Conservation (phyloP, 2,888 invertebrate species). For the Allolobophora icterica region DNA sequence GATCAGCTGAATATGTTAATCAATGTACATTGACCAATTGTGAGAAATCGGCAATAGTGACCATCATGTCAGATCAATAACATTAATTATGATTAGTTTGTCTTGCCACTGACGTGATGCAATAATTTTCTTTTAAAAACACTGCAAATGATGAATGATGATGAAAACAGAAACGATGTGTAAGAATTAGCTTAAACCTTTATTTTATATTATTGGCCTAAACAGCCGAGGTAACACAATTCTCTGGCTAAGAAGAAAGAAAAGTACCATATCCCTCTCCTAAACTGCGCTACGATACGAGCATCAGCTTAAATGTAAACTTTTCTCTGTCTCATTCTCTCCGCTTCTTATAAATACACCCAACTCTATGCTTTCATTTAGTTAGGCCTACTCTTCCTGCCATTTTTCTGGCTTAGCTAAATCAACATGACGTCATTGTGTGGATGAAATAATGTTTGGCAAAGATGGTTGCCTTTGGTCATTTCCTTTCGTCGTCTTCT, state of each 20-base stretch:
- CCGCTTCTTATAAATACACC: background rate
- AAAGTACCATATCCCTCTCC: background rate
- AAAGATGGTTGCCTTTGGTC: background rate
- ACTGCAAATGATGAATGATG: background rate
- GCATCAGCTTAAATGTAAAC: background rate
- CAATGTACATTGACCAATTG: too few relatives aligned
- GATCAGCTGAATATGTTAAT: too few relatives aligned
- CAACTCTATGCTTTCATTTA: background rate
- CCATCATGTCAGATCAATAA: background rate
- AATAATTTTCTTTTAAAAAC: background rate
- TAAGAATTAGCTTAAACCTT: background rate
- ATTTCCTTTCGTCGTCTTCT: background rate
- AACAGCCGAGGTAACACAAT: background rate
- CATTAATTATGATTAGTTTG: background rate
- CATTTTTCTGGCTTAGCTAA: background rate
- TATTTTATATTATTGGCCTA: background rate
- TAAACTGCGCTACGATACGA: background rate
- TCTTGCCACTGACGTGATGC: background rate
- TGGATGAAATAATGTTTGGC: too few relatives aligned
- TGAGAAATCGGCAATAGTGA: background rate
- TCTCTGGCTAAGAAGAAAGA: background rate
- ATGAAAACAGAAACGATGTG: background rate
- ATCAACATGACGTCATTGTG: background rate
- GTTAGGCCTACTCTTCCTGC: background rate
- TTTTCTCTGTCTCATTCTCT: background rate